These are phyloP conservation scores for Drosophila mettleri DNA, from an alignment of 2,888 invertebrate genomes.

Conservation along the genomic window DNA sequence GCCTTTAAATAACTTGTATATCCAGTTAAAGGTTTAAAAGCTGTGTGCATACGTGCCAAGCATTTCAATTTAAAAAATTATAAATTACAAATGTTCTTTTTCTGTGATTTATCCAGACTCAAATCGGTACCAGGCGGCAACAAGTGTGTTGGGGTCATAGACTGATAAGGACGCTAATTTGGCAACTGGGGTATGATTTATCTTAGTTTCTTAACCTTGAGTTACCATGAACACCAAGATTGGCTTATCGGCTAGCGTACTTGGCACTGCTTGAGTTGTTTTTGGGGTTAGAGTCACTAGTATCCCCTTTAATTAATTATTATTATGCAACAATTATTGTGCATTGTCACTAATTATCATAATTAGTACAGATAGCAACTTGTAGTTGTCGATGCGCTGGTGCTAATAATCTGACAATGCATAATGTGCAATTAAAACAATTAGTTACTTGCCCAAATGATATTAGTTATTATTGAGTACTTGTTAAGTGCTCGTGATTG, in stretches of 20 bases:
- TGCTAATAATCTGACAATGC: constrained; percentile 61
- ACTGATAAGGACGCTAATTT: constrained; percentile 8
- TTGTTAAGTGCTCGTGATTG: constrained; percentile 17
- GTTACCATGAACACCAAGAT: constrained; percentile 35
- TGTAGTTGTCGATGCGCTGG: constrained; percentile 52
- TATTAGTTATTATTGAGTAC: constrained; percentile 34
- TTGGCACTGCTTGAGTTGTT: constrained; percentile 50
- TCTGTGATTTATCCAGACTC: background rate
- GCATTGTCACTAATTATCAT: constrained; percentile 62
- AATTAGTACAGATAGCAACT: constrained; percentile 45
- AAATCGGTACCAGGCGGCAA: constrained; percentile 13
- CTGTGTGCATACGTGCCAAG: constrained; percentile 6
- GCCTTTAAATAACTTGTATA: constrained; percentile 5
- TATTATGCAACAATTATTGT: constrained; percentile 53
- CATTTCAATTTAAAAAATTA: constrained; percentile 8
- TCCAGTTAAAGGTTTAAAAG: constrained; percentile 14
- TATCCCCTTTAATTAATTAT: constrained; percentile 43
- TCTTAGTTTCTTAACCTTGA: constrained; percentile 37
- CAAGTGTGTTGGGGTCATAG: background rate
- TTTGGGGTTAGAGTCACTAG: constrained; percentile 48
- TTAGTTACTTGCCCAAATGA: constrained; percentile 21
- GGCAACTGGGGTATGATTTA: constrained; percentile 18
- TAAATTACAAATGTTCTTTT: constrained; percentile 22
- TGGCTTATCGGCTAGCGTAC: constrained; percentile 47
- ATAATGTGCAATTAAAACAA: constrained; percentile 43